Conservation (phyloP, 2,113 vertebrate genomes). For the Podocnemis expansa region DNA sequence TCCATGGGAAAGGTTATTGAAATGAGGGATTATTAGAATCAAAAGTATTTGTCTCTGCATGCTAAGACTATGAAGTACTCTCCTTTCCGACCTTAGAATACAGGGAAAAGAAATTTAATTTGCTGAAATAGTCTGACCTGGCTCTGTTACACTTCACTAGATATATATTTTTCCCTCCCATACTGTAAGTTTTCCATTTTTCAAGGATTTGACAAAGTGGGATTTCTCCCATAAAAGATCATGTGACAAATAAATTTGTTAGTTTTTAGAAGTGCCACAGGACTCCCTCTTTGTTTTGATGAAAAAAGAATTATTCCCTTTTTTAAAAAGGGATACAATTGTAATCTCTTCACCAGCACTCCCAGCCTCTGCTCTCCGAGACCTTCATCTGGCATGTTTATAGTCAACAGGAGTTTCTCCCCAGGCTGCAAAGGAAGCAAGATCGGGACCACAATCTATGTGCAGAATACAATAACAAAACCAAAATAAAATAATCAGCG, state of each 20-base stretch:
- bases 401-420: conserved; percentile 31
- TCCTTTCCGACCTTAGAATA: not conserved
- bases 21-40: not conserved
- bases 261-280: too few relatives aligned
- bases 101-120: not conserved
- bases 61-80: not conserved
- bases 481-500: conserved; percentile 69
- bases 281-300: too few relatives aligned
- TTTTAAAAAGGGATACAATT: not conserved
- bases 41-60: not conserved
- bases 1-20: not conserved
- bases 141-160: too few relatives aligned
- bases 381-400: conserved; percentile 4
- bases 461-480: conserved; percentile 19
- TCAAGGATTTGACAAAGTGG: too few relatives aligned
- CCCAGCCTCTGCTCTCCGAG: not conserved
- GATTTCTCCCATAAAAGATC: too few relatives aligned
- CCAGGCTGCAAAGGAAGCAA: conserved; percentile 29
- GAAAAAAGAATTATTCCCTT: not conserved
- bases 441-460: not conserved
- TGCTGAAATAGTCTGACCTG: too few relatives aligned
- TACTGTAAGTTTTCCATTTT: too few relatives aligned
- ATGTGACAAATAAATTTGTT: too few relatives aligned
- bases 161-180: too few relatives aligned
- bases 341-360: not conserved